phyloP scores from a whole-genome alignment of 2,888 invertebrate genomes.

The Parthenolecanium corni region DNA sequence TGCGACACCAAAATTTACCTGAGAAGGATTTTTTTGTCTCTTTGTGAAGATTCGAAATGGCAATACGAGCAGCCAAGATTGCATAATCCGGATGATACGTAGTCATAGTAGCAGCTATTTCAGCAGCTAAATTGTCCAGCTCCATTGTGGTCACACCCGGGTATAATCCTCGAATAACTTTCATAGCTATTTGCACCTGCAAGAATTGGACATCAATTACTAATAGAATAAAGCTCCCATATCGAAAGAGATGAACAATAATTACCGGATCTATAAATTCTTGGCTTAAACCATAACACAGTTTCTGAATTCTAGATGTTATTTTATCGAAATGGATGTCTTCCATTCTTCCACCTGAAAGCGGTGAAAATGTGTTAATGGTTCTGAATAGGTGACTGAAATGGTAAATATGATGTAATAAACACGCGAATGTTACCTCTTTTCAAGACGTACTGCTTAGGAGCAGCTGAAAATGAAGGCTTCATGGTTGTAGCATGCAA shows the following conservation, averaged over 20 bases:
- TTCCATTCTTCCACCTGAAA: conserved; percentile 74
- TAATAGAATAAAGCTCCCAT: not conserved
- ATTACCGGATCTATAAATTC: conserved; percentile 93
- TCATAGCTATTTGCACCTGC: conserved; percentile 69
- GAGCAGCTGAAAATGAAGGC: not conserved
- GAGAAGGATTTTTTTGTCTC: conserved; percentile 92
- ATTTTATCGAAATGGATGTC: conserved; percentile 96
- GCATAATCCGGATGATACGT: conserved; percentile 96
- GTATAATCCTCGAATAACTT: conserved; percentile 90
- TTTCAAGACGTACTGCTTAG: conserved; percentile 6
- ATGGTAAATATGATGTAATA: not conserved
- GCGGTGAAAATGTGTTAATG: not conserved
- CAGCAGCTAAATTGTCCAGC: conserved; percentile 93
- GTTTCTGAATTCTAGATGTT: conserved; percentile 84
- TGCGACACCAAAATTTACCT: conserved; percentile 44
- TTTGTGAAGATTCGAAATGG: conserved; percentile 94
- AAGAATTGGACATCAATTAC: conserved; percentile 12
- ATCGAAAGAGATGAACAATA: conserved; percentile 32
- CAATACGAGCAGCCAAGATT: conserved; percentile 75
- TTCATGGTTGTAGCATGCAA: too few species aligned
- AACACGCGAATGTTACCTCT: conserved; percentile 9
- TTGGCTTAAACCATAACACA: conserved; percentile 90
- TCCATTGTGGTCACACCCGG: conserved; percentile 94
- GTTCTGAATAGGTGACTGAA: not conserved
- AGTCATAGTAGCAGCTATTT: conserved; percentile 97